Base-by-base conservation (phyloP, 1,140 invertebrate genomes). In the Aphidius ervi region DNA sequence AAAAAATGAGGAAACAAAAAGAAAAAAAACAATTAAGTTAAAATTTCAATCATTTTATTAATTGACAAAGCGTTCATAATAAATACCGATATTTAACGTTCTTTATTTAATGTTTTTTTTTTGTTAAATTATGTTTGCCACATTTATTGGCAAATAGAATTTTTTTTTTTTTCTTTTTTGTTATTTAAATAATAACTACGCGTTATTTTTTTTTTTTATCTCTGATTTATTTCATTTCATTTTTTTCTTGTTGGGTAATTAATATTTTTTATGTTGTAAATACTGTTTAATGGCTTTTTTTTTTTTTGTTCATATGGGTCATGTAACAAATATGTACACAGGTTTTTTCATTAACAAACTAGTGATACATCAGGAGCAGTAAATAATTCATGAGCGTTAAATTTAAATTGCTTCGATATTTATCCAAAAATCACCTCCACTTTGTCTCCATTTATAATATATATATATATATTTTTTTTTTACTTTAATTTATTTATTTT, bases 11-110 rank as follows among this genome's bases (percentile, higher is more conserved):
- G 46, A 46, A 60, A 48, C 42, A 45, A 56, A 2, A 57, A 45
- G 3, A n/a, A 42, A 49, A 48, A 62, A 45, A 42, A 55, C 46
- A 41, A 47, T 20, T 49, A 55, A 23, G 40, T 47, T 65, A 73
- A 78, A 77, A 76, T 79, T 75, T 70, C 52, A 76, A 77, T 79
- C 69, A 65, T 77, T 78, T 75, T 77, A 78, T 78, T 80, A 79
- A 80, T 79, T 80, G 77, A 80, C 76, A 77, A 80, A 80, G 77
- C 76, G 72, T 78, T 78, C 69, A 78, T 80, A 78, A 76, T 80
- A 72, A 75, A 77, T 78, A 75, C 69, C 67, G 64, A 74, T 71
- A 67, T 75, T 57, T 31, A 31, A 31, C 23, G 23, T 31, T 31
- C 56, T 63, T n/a, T n/a, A n/a, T n/a, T n/a, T 58, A 58, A 65